phyloP scores from a whole-genome alignment of 1,140 invertebrate species.

The Vollenhovia emeryi region DNA sequence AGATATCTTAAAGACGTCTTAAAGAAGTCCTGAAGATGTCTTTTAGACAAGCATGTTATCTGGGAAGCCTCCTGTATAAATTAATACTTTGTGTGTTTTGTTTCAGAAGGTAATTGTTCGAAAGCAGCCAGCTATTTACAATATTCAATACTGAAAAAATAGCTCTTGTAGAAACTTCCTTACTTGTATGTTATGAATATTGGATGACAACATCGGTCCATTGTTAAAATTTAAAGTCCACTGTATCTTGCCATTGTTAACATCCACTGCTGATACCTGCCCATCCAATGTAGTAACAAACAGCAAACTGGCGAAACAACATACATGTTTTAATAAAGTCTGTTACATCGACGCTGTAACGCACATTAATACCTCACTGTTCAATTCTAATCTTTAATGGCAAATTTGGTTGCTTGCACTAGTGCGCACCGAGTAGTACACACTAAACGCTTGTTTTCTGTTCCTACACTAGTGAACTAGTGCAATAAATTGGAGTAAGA shows the following conservation, averaged over 20 bases:
- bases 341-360: background rate
- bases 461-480: too few relatives aligned
- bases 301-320: slow-evolving; percentile 87
- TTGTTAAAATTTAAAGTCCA: slow-evolving; percentile 92
- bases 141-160: slow-evolving; percentile 14
- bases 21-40: too few relatives aligned
- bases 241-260: slow-evolving; percentile 88
- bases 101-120: background rate
- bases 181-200: slow-evolving; percentile 93
- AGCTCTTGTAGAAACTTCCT: background rate
- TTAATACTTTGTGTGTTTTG: slow-evolving; percentile 16
- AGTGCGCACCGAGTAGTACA: too few relatives aligned
- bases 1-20: too few relatives aligned
- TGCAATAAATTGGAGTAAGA: too few relatives aligned
- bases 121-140: background rate
- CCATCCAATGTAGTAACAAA: slow-evolving; percentile 96
- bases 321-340: background rate
- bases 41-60: too few relatives aligned
- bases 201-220: slow-evolving; percentile 92
- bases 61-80: too few relatives aligned
- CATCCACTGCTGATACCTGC: slow-evolving; percentile 91
- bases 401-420: too few relatives aligned
- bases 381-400: background rate
- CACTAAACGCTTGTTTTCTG: too few relatives aligned
- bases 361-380: background rate